Base-by-base conservation (phyloP, 1,140 invertebrate species). In the Neodiprion lecontei region DNA sequence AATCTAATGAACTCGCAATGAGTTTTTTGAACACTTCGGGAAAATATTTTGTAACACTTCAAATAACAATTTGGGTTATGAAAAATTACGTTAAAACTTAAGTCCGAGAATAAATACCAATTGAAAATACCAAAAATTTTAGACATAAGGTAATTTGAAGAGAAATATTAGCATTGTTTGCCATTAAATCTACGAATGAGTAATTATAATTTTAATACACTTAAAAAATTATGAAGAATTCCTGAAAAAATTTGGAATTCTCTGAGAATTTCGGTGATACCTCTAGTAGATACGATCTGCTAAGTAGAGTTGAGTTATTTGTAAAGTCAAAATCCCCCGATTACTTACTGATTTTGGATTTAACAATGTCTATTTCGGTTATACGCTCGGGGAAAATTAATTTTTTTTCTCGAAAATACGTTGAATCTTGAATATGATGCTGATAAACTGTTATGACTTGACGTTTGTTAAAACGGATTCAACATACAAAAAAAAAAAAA, bases 321-420 rank as follows among this genome's bases (percentile, higher is more conserved):
- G 1, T 40, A 40, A 3, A 40, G 5, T 40, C 28, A 1, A 40
- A 40, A 40, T 49, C 74, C 81, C 86, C 88, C 84, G 84, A 87
- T 84, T 77, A 80, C 74, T 89, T 89, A 81, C 86, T 85, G 83
- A 48, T 61, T 70, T 84, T 79, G 72, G 75, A 67, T 61, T 28
- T 47, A 67, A 49, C 1, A 49, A 23, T 82, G 73, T 74, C 80
- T 77, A 83, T 77, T 10, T 77, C 80, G 84, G 88, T 75, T 89
- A 89, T 88, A 87, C 87, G 85, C 80, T 85, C 87, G 85, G 88
- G 88, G 84, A 73, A 88, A 10, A 88, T 65, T 21, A 84, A 76
- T 78, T 40, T 40, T 40, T 40, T 40, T 40, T 40, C 28, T 40
- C 28, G 5, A 40, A 40, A 40, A 3, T 40, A 40, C 75, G 80